These are phyloP conservation scores for Esperia sulphurella DNA, from an alignment of 2,888 invertebrate genomes.

Conservation along the genomic window DNA sequence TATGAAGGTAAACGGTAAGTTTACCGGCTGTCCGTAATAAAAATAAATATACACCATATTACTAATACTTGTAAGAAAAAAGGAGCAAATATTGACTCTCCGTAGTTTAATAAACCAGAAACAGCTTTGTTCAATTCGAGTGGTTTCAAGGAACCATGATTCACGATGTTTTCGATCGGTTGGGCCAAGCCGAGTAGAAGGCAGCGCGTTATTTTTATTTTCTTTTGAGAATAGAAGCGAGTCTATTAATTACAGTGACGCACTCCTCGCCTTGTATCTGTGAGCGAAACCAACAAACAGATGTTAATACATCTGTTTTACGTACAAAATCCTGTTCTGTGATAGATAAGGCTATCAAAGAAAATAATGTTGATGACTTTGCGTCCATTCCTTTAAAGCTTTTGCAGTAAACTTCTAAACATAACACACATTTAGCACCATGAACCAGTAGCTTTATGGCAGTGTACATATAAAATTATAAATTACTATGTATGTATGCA, in stretches of 20 bases:
- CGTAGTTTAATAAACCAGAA: conserved; percentile 42
- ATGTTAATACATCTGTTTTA: conserved; percentile 49
- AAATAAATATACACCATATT: conserved; percentile 11
- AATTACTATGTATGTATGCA: no score
- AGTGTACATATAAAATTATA: no score
- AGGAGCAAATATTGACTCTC: conserved; percentile 50
- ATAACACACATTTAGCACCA: no score
- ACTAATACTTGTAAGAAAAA: conserved; percentile 26
- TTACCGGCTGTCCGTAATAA: neutral
- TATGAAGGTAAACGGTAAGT: no score
- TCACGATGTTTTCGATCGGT: conserved; percentile 58
- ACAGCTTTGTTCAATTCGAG: conserved; percentile 34
- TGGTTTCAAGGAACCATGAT: conserved; percentile 62
- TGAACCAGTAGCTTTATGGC: no score
- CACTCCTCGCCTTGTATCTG: conserved; percentile 46
- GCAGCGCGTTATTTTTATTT: conserved; percentile 68
- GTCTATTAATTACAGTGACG: conserved; percentile 75
- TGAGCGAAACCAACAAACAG: conserved; percentile 32
- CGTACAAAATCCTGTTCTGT: conserved; percentile 28
- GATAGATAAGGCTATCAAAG: conserved; percentile 19
- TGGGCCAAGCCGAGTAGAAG: conserved; percentile 39
- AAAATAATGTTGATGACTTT: neutral
- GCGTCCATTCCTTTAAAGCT: no score
- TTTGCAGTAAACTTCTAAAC: no score
- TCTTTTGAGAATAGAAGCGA: conserved; percentile 67